Evolutionary conservation across 2,113 vertebrate genomes (phyloP).

Genomic region (Heptranchias perlo): DNA sequence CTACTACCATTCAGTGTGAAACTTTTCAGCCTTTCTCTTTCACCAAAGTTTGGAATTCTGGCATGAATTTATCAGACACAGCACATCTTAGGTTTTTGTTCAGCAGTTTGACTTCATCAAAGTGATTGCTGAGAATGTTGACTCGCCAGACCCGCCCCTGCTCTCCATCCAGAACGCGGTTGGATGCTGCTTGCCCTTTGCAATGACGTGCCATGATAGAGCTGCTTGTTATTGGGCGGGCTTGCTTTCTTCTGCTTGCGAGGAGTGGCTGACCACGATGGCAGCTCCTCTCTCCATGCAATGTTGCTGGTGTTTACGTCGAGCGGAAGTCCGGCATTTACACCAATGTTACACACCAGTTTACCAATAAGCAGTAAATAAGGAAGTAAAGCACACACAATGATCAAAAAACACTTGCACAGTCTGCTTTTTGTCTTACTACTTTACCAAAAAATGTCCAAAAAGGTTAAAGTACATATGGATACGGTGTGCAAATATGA

Average conservation of each 20-base stretch:
- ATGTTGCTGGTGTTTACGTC: background rate
- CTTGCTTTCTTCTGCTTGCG: background rate
- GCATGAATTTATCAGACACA: too few species aligned
- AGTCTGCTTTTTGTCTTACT: background rate
- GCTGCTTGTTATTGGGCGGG: background rate
- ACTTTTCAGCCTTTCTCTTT: too few species aligned
- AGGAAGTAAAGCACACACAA: background rate
- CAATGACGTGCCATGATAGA: background rate
- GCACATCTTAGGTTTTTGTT: too few species aligned
- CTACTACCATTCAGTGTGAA: too few species aligned
- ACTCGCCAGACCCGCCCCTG: background rate
- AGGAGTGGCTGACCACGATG: background rate
- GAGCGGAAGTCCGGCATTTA: background rate
- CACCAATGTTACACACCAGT: background rate
- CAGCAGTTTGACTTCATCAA: too few species aligned
- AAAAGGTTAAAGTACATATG: background rate
- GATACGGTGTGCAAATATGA: background rate
- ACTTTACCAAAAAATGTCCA: background rate
- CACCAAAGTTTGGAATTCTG: too few species aligned
- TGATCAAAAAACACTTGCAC: background rate
- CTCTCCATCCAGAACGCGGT: background rate
- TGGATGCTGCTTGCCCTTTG: background rate
- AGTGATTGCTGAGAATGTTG: too few species aligned
- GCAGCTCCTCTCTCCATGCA: background rate
- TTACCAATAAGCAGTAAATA: background rate